Base-by-base conservation (phyloP, 2,113 vertebrate species). In the Scatophagus argus region DNA sequence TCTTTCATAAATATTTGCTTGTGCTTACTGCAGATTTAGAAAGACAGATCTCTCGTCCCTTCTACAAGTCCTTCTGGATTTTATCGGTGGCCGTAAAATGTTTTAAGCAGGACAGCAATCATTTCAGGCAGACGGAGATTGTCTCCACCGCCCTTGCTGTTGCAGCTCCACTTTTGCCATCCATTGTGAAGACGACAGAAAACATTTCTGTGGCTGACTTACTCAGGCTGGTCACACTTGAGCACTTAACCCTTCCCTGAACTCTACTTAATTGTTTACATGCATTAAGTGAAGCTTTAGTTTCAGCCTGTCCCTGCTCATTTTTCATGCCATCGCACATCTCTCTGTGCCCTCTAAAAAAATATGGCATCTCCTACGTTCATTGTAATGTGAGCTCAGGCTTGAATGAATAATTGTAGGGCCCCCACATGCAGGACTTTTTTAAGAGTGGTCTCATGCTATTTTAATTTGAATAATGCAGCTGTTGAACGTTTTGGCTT, bases 401-500 rank as follows among this genome's bases (percentile, higher is more conserved):
- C 49, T 54, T 62, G 70, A 31, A 70, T 82, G 46, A 77, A 41
- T 72, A 79, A 66, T 36, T 34, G 34, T 81, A 77, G 25, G 27
- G 29, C 55, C 41, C 60, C 56, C 10, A 59, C 60, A 78, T 68
- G 66, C 58, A 46, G 49, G 68, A 62, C n/a, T 39, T 65, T 77
- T 81, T 54, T 14, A 54, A 54, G 43, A 61, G 66, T 52, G 66
- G 60, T 54, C 62, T 76, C 70, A 62, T 52, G 70, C 59, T 55
- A 71, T 71, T 82, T 46, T 39, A 17, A 77, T 82, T 78, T 85
- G 62, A 87, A 90, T 85, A 85, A 87, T 85, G 55, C 44, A 83
- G 25, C 77, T 56, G 51, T 79, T 74, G 74, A 77, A 85, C 56
- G 52, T 29, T 54, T 73, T 85, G 82, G 51, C 76, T 80, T 25